These are phyloP conservation scores for Cheirogaleus medius DNA, from an alignment of 2,113 vertebrate species.

Conservation along the genomic window DNA sequence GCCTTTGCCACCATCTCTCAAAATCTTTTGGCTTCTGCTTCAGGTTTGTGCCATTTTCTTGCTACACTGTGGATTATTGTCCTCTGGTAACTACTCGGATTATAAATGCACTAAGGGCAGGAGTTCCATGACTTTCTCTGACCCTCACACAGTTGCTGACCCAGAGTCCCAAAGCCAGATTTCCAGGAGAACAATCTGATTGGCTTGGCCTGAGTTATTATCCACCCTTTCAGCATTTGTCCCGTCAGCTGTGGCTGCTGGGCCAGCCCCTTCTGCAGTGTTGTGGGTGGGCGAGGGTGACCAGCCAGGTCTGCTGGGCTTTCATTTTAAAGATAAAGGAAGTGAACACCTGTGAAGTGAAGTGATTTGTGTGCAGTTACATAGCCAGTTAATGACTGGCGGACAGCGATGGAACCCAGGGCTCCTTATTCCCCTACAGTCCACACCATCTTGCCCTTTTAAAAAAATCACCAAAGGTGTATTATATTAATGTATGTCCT, in stretches of 20 bases:
- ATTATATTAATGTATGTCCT: background rate
- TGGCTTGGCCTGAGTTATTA: background rate
- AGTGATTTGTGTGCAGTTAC: background rate
- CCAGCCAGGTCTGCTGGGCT: background rate
- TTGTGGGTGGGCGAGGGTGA: background rate
- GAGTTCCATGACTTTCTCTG: background rate
- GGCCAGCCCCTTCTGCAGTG: background rate
- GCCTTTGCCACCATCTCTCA: background rate
- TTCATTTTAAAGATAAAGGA: background rate
- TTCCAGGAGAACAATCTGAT: background rate
- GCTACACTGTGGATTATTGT: background rate
- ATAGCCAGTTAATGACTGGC: background rate
- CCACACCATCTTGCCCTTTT: background rate
- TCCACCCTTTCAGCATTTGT: background rate
- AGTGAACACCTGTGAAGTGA: background rate
- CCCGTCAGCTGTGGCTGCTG: background rate
- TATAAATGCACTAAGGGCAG: background rate
- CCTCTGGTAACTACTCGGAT: background rate
- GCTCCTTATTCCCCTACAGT: background rate
- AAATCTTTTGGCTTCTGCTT: background rate
- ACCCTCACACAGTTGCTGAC: background rate
- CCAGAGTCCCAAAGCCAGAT: background rate
- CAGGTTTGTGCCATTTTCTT: background rate
- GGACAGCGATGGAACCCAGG: background rate
- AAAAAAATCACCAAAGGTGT: background rate